A percentile compares a stretch with the other conserved stretches of the same genome.
Conservation (phyloP, 1,140 invertebrate species). For the Bilobella aurantiaca region DNA sequence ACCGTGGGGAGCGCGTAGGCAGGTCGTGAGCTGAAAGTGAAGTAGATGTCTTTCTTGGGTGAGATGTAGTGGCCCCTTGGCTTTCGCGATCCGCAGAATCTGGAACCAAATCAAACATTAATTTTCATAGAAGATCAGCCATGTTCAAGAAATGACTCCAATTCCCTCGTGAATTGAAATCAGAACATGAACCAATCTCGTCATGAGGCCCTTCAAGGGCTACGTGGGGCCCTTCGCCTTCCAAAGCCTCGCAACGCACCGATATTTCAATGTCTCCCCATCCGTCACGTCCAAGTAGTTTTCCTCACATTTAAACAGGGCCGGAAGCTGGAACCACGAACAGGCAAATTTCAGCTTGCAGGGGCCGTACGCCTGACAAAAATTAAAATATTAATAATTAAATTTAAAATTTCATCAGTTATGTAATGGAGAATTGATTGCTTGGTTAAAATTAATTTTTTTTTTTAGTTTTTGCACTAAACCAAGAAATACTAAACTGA, state of each 20-base stretch:
- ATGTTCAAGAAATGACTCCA: too few species aligned
- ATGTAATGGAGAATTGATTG: too few species aligned
- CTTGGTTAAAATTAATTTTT: too few species aligned
- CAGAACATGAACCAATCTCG: too few species aligned
- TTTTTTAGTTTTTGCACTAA: too few species aligned
- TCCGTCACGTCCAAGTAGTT: constrained; percentile 26
- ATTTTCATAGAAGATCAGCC: too few species aligned
- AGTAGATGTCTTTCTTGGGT: constrained; percentile 11
- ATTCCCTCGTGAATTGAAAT: too few species aligned
- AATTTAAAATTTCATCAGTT: too few species aligned
- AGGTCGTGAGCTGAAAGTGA: constrained; percentile 23
- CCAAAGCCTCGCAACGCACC: too few species aligned
- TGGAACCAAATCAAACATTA: neutral
- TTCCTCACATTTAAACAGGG: constrained; percentile 30
- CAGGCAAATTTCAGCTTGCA: constrained; percentile 27
- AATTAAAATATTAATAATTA: too few species aligned
- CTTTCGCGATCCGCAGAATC: constrained; percentile 30
- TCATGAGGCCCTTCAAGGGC: too few species aligned
- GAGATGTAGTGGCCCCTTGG: constrained; percentile 23
- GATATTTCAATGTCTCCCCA: constrained; percentile 8
- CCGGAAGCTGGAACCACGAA: constrained; percentile 30
- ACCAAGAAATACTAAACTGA: neutral
- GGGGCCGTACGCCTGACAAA: constrained; percentile 12
- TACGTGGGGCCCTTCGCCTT: too few species aligned
- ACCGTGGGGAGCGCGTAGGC: constrained; percentile 19